These are phyloP conservation scores for Scrobipalpa costella DNA, from an alignment of 2,888 invertebrate species.

Conservation along the genomic window DNA sequence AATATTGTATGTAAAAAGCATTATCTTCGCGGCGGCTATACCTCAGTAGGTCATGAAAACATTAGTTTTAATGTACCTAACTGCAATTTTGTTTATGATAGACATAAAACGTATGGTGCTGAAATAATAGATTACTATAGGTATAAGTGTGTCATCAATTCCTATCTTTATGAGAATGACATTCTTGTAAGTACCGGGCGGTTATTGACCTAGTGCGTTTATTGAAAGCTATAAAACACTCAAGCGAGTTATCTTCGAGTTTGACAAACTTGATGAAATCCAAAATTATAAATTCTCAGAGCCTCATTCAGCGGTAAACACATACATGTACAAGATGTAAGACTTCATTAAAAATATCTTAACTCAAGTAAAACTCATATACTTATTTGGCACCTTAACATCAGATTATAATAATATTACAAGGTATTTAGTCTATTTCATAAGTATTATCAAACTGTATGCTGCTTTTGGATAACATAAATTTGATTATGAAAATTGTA, in stretches of 20 bases:
- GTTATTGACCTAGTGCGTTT: conserved; percentile 24
- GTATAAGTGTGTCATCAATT: neutral
- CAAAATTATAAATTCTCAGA: neutral
- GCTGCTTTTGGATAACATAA: neutral
- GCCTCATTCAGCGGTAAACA: neutral
- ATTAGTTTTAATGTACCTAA: neutral
- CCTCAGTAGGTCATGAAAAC: conserved; percentile 11
- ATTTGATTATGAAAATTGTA: too few species aligned
- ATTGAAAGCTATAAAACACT: conserved; percentile 25
- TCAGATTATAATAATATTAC: too few species aligned
- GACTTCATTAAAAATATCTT: too few species aligned
- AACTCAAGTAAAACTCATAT: too few species aligned
- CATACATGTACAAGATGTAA: neutral
- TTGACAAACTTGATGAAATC: conserved; percentile 18
- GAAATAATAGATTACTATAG: neutral
- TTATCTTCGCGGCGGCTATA: neutral
- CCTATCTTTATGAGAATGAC: conserved; percentile 8
- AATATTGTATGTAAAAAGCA: conserved; percentile 11
- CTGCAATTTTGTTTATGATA: conserved; percentile 1
- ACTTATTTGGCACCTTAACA: too few species aligned
- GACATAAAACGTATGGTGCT: neutral
- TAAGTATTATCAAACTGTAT: neutral
- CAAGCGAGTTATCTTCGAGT: conserved; percentile 13
- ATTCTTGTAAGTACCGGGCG: conserved; percentile 1
- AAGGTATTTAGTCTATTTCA: neutral